phyloP scores from a whole-genome alignment of 2,888 invertebrate genomes.

The Apomyelois bistriatella region DNA sequence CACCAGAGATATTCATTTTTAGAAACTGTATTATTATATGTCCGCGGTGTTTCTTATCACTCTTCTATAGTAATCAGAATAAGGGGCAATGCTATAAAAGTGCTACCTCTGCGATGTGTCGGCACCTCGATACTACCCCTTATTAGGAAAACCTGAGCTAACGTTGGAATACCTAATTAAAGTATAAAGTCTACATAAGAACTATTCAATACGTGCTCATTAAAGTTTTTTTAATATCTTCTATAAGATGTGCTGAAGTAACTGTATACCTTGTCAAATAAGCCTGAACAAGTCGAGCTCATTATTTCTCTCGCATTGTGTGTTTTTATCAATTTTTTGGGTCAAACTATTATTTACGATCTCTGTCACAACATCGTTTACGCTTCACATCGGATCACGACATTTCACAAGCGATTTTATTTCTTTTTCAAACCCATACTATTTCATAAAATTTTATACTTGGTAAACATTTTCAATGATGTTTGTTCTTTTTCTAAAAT shows the following conservation, averaged over 20 bases:
- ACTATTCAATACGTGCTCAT: slow-evolving; percentile 45
- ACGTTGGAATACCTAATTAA: slow-evolving; percentile 54
- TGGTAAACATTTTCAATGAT: slow-evolving; percentile 6
- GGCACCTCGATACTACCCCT: slow-evolving; percentile 50
- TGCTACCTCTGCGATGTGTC: slow-evolving; percentile 24
- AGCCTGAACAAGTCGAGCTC: neutral
- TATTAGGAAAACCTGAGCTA: slow-evolving; percentile 45
- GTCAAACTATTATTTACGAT: slow-evolving; percentile 5
- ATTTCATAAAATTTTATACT: slow-evolving; percentile 13
- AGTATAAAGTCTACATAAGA: slow-evolving; percentile 37
- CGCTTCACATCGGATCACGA: slow-evolving; percentile 5
- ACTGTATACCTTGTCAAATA: neutral
- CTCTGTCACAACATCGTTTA: neutral
- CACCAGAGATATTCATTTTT: slow-evolving; percentile 11
- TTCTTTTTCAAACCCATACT: neutral
- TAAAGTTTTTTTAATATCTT: slow-evolving; percentile 44
- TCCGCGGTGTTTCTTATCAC: slow-evolving; percentile 30
- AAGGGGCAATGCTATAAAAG: slow-evolving; percentile 38
- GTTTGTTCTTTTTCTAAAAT: slow-evolving; percentile 11
- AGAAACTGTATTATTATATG: slow-evolving; percentile 17
- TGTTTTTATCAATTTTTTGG: neutral
- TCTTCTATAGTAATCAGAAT: slow-evolving; percentile 28
- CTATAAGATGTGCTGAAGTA: neutral
- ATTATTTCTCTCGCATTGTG: neutral
- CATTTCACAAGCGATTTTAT: slow-evolving; percentile 6